Base-by-base conservation (phyloP, 2,113 vertebrate genomes). In the Cyphomyrus plagiostoma region DNA sequence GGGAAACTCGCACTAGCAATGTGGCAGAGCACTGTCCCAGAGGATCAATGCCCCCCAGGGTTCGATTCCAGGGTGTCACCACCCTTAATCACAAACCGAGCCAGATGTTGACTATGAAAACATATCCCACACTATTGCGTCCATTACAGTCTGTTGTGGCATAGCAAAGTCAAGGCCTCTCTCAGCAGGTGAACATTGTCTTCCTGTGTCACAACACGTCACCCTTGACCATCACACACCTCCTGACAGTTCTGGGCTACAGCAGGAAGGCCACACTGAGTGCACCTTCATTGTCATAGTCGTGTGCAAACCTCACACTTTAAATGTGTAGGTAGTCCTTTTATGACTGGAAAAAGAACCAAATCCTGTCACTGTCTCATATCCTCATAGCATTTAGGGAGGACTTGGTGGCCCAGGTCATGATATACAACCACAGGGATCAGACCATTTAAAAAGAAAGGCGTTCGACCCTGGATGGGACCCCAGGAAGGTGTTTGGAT, bases 61-160 rank as follows among this genome's bases (percentile, higher is more conserved):
- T 86, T 90, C 91, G 46, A 91, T 91, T 80, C 39, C 35, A 39
- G 46, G 74, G 90, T 86, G 91, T 91, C 92, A 91, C 90, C 91
- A 90, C 91, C 93, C 90, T 91, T 91, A 93, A 93, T 93, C 91
- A 91, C 90, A 91, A 56, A 87, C 56, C 21, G 80, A 48, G 66
- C 89, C n/a, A 53, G 8, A 26, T 26, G 52, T 21, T 77, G 88
- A 49, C 9, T 19, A 23, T 53, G 50, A 52, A 88, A 83, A 23
- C 19, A 83, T 83, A 23, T 83, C 80, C 80, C 45, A 48, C 19
- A 21, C 42, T 77, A 17, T 39, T 6, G 15, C 11, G 26, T 74
- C 30, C 35, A 13, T 77, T 39, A 77, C 70, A 77, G 9, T 21
- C 3, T 70, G 62, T 70, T 11, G 26, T 13, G 58, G 10, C 10